Evolutionary conservation across 2,113 vertebrate species (phyloP), one percentile per base, ranked within the genome.

Genomic region (Cebus imitator): DNA sequence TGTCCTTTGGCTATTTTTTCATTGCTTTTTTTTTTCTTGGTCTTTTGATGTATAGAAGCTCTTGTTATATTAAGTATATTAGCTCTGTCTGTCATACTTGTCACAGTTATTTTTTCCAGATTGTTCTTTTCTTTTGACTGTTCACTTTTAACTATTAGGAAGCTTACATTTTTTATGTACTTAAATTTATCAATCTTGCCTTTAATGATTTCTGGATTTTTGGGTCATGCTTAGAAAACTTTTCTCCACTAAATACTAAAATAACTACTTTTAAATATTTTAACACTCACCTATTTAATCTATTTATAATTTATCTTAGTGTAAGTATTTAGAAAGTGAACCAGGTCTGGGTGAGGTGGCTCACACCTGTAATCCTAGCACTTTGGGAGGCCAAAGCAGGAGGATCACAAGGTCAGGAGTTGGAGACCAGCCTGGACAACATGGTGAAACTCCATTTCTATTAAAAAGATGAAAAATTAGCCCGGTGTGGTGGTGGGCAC

Each of bases 181-280:
- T 73, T 73, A 89, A 57, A 79, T 73, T 50, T 58, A n/a, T 48
- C 16, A 40, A 13, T 80, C 14, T 61, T 76, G 9, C 25, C n/a
- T 57, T 58, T 95, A 30, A 66, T 12, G 25, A 68, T 32, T 85
- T 66, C n/a, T 66, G 17, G 40, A 75, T 57, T 88, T 91, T 43
- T 37, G 30, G 21, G 37, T 85, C 55, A 68, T 57, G 43, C 37
- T 94, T 85, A 89, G 52, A 80, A 92, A 89, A 73, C 30, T 80
- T 80, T 92, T 68, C 45, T 96, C 23, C 37, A 68, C 21, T 55
- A 88, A 94, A 64, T 32, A 64, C 61, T 64, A 64, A 64, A 64
- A 64, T 64, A 64, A 32, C 12, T 94, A 82, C 5, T 95, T 57
- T 88, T 23, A 73, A 70, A 93, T 93, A 87, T 83, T 89, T 80